Base-by-base conservation (phyloP, 2,113 vertebrate species). In the Greenwoodochromis staneri region DNA sequence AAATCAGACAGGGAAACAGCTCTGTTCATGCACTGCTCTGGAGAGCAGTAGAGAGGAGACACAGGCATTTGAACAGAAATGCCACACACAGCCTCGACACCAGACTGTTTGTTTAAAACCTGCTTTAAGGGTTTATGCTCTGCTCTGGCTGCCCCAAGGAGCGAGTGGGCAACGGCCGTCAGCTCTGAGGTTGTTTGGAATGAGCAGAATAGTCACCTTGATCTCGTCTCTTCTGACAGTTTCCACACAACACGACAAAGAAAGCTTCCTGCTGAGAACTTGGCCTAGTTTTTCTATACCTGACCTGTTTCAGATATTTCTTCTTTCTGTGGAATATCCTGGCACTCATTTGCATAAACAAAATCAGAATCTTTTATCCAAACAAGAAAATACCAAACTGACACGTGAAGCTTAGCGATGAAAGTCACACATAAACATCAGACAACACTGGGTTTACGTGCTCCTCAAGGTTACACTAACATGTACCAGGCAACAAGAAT, bases 1-100 rank as follows among this genome's bases (percentile, higher is more conserved):
- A 95, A 94, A 96, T 96, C 96, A 96, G 93, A 93, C 89, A 85
- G 91, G 87, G 91, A 94, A 94, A 89, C 59, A 78, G 83, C 13
- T 16, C 91, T 85, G 89, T 93, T 93, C 90, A 66, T 86, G 89
- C 86, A 88, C 80, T 40, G 49, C 63, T 59, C 76, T 80, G 69
- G 81, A 81, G 82, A 89, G 63, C 82, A 24, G 29, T 53, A 84
- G 73, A 91, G 89, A 87, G 82, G 84, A 86, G 86, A 69, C 51
- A 40, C 36, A 82, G 84, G 87, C 82, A 49, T 90, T 81, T 89
- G 84, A 94, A 93, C 59, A 86, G 83, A 93, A 73, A 93, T 92
- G 94, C 61, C 89, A 90, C 90, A 86, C 84, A 89, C 87, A 83
- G 86, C 17, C 86, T 85, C 53, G 29, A 54, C 16, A 59, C 84